Evolutionary conservation across 2,888 invertebrate species (phyloP), one percentile per base, ranked within the genome.

Genomic region (Sarcophaga rosellei): DNA sequence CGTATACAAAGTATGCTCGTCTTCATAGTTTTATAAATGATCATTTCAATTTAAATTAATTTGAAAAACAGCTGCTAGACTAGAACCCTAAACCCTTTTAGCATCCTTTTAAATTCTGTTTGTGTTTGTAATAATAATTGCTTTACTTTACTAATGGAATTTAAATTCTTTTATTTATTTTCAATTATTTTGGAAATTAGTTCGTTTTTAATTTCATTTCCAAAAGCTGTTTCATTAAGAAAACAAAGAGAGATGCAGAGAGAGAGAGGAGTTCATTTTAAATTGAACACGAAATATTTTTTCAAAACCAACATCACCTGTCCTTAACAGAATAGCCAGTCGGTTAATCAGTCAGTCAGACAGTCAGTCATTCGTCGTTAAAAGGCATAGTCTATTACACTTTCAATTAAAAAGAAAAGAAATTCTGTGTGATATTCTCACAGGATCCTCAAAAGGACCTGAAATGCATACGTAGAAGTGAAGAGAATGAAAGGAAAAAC

Each of bases 171-270:
- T 47, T 3, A 86, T 74, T 25, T 57, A 63, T 70, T 78, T 68
- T 70, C 66, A 78, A 81, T 86, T 84, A 81, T 61, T 61, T 65
- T 66, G 21, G n/a, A 72, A 86, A 80, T 86, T 79, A 68, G 61
- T 66, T 35, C 25, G 20, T 11, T 82, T 25, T 80, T 63, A 66
- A 68, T 75, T 68, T 61, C 23, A 23, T 66, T 72, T 35, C n/a
- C 63, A 35, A 68, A 63, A 45, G 35, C 25, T 47, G 59, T 45
- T 69, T 62, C 17, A 74, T 69, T 47, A 17, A 59, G 17, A 53
- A 5, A 35, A 45, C 63, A 57, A 68, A 20, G 20, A 47, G 12
- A 73, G 12, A 4, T 73, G 12, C 2, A 25, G 53, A 63, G 61
- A 44, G 21, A 66, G 57, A 8, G 10, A 10, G 2, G 10, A 35